Evolutionary conservation across 2,888 invertebrate species (phyloP).

Genomic region (Venustoraphidia nigricollis): DNA sequence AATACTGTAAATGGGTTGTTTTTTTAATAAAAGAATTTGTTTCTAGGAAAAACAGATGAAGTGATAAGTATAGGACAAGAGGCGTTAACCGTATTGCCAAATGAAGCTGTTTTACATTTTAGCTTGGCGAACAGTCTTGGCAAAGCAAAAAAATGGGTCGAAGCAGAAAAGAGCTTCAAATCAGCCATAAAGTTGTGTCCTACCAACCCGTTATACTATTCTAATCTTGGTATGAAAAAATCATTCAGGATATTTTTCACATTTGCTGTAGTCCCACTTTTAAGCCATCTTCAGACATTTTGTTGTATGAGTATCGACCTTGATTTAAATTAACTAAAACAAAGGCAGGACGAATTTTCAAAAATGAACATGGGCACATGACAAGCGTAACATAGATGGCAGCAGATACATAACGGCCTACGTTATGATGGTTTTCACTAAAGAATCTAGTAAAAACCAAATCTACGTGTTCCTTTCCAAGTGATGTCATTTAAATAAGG

Average conservation of each 20-base stretch:
- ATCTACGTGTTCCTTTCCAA: too few species aligned
- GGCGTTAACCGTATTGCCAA: conserved; percentile 54
- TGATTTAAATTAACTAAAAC: too few species aligned
- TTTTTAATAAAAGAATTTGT: conserved; percentile 3
- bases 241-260: too few species aligned
- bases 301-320: too few species aligned
- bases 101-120: conserved; percentile 66
- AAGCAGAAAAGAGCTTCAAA: conserved; percentile 70
- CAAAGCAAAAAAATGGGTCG: conserved; percentile 56
- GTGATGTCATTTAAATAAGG: too few species aligned
- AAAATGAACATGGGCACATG: too few species aligned
- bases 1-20: not conserved
- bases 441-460: too few species aligned
- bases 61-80: conserved; percentile 54
- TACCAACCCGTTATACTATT: conserved; percentile 64
- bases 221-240: conserved; percentile 62
- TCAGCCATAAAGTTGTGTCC: conserved; percentile 54
- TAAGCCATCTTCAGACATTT: too few species aligned
- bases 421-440: too few species aligned
- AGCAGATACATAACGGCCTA: too few species aligned
- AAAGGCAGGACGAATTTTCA: not conserved
- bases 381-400: too few species aligned
- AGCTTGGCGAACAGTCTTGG: conserved; percentile 81
- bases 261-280: too few species aligned
- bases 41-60: conserved; percentile 43